A percentile compares a stretch with the other conserved stretches of the same genome.
Evolutionary conservation across 2,113 vertebrate genomes (phyloP).

Genomic region (Ardeotis arabs): DNA sequence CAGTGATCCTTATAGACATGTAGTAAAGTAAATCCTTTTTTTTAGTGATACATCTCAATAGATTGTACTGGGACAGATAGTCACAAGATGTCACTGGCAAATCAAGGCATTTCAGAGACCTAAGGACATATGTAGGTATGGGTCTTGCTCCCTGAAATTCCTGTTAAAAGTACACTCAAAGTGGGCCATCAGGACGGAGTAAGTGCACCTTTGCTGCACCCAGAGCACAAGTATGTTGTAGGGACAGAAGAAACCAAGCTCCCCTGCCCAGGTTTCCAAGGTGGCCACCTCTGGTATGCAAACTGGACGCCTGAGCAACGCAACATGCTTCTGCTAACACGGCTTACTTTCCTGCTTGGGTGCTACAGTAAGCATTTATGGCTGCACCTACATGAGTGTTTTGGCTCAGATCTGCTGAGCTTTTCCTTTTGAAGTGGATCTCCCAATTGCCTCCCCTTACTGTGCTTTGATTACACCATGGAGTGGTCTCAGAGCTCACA

Average conservation of each 20-base stretch:
- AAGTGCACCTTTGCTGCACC: neutral
- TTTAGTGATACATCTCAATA: neutral
- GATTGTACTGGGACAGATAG: neutral
- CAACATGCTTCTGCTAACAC: neutral
- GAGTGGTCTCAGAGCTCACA: neutral
- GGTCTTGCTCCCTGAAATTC: neutral
- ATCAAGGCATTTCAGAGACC: neutral
- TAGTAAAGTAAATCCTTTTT: neutral
- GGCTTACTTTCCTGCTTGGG: neutral
- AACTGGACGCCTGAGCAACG: no score
- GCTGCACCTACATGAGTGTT: neutral
- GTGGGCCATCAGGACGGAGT: neutral
- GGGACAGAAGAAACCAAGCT: neutral
- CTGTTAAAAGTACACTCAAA: neutral
- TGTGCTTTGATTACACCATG: neutral
- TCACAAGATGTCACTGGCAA: neutral
- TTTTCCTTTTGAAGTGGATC: neutral
- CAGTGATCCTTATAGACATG: neutral
- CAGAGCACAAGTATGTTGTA: neutral
- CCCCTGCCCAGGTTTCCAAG: neutral
- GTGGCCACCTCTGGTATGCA: no score
- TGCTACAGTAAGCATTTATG: neutral
- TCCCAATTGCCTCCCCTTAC: neutral
- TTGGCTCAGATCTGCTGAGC: neutral
- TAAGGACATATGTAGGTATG: fast-evolving